Conservation (phyloP, 2,888 invertebrate species). For the Torymus auratus region DNA sequence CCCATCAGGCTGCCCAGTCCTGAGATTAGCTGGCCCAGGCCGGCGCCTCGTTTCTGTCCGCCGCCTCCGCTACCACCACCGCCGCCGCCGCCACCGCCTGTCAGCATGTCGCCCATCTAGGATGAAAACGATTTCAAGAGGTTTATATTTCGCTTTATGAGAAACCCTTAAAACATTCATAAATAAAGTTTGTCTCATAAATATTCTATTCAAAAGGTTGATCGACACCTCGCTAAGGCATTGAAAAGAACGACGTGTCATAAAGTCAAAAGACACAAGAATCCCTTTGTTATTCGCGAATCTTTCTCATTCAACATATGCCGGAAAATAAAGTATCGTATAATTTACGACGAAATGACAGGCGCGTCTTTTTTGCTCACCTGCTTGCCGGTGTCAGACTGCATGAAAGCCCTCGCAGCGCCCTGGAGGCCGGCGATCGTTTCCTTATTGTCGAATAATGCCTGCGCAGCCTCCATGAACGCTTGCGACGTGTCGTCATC, state of each 20-base stretch:
- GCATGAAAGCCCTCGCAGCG: conserved; percentile 83
- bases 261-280: no score
- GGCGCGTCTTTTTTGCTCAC: conserved; percentile 64
- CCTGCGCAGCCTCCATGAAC: conserved; percentile 83
- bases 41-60: conserved; percentile 52
- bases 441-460: conserved; percentile 82
- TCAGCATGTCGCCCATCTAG: conserved; percentile 62
- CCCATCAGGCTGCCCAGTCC: conserved; percentile 70
- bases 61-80: no score
- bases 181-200: no score
- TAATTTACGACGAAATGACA: not conserved
- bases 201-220: no score
- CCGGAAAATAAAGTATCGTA: no score
- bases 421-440: conserved; percentile 81
- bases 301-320: no score
- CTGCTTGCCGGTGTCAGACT: conserved; percentile 82
- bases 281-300: no score
- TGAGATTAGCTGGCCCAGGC: conserved; percentile 71
- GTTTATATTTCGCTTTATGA: no score
- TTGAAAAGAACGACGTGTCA: no score
- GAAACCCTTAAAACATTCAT: no score
- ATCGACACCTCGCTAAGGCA: no score
- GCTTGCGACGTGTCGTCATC: conserved; percentile 79
- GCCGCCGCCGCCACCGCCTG: conserved; percentile 30
- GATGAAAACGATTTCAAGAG: no score